These are phyloP conservation scores for Cybosia mesomella DNA, from an alignment of 2,888 invertebrate genomes.

Conservation along the genomic window DNA sequence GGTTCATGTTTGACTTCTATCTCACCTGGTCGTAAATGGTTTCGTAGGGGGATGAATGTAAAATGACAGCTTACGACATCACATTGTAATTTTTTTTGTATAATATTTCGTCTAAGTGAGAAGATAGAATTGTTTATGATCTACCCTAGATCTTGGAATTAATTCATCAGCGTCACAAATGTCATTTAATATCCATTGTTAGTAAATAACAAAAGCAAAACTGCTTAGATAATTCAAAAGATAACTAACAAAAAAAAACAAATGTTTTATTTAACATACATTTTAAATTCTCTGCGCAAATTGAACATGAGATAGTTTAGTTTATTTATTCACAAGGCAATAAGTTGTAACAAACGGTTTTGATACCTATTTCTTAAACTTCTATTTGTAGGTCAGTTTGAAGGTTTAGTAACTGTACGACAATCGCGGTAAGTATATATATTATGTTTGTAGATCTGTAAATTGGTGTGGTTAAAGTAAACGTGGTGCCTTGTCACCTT, in stretches of 20 bases:
- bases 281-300: slow-evolving; percentile 21
- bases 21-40: no score
- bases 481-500: slow-evolving; percentile 9
- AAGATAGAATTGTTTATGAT: background rate
- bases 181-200: background rate
- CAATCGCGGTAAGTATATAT: slow-evolving; percentile 23
- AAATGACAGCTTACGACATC: background rate
- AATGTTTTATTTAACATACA: slow-evolving; percentile 21
- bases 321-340: slow-evolving; percentile 45
- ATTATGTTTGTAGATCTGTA: slow-evolving; percentile 27
- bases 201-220: slow-evolving; percentile 14
- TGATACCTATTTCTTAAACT: slow-evolving; percentile 32
- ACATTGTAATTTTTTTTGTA: background rate
- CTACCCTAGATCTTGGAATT: background rate
- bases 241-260: slow-evolving; percentile 30
- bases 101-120: background rate
- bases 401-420: slow-evolving; percentile 46
- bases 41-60: background rate
- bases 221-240: slow-evolving; percentile 31
- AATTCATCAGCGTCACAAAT: background rate
- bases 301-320: slow-evolving; percentile 38
- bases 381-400: slow-evolving; percentile 45
- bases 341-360: slow-evolving; percentile 29
- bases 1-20: no score
- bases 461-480: slow-evolving; percentile 17